Conservation (phyloP, 2,797 vertebrate genomes). For the Muraenolepis orangiensis region DNA sequence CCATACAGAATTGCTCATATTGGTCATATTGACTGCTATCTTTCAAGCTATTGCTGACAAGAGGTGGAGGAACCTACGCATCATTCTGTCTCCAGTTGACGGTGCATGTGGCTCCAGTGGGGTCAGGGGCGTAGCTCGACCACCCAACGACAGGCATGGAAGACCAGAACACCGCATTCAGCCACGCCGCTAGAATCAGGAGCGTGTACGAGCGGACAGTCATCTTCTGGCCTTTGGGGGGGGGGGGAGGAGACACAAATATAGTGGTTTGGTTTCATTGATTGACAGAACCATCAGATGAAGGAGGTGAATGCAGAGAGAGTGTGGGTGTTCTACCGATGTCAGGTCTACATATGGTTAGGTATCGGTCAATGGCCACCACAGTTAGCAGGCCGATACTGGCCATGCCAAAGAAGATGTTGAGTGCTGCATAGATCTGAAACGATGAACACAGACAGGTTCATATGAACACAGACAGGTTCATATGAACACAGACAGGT, state of each 20-base stretch:
- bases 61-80: conserved; percentile 68
- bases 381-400: conserved; percentile 94
- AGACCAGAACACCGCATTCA: conserved; percentile 93
- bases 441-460: conserved; percentile 37
- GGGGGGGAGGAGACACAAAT: conserved; percentile 3
- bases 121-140: conserved; percentile 92
- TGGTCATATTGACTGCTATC: too few relatives aligned
- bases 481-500: too few relatives aligned
- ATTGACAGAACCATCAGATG: neutral
- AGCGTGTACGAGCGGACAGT: conserved; percentile 77
- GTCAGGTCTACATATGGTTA: conserved; percentile 88
- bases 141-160: conserved; percentile 88
- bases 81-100: conserved; percentile 94
- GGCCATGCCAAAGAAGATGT: conserved; percentile 98
- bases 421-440: conserved; percentile 95
- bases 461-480: too few relatives aligned
- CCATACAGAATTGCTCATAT: neutral
- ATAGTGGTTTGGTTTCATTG: neutral
- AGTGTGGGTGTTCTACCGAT: conserved; percentile 73
- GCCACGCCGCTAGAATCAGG: conserved; percentile 88
- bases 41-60: neutral
- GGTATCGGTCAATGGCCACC: conserved; percentile 89
- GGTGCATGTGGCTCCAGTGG: conserved; percentile 94
- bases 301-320: neutral
- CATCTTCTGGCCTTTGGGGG: conserved; percentile 84